phyloP scores from a whole-genome alignment of 2,113 vertebrate species.

The Sterrhoptilus dennistouni region DNA sequence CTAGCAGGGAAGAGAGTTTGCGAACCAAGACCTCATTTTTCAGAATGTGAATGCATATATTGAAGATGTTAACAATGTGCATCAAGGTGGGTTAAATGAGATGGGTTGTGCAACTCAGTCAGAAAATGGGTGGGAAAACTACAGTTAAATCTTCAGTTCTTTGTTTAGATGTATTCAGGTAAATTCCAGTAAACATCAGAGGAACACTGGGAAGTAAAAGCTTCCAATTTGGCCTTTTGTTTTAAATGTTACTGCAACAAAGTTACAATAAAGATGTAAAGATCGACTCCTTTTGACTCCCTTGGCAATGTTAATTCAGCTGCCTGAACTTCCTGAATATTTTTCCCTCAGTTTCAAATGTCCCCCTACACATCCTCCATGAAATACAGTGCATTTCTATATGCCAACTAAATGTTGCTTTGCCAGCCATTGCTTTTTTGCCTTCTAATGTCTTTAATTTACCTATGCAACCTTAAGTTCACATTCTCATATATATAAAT shows the following conservation, averaged over 20 bases:
- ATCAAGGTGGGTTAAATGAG: background rate
- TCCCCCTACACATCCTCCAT: background rate
- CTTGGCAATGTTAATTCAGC: background rate
- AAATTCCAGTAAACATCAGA: background rate
- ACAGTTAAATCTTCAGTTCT: background rate
- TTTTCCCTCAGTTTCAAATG: background rate
- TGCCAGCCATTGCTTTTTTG: background rate
- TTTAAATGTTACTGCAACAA: background rate
- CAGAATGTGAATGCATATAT: background rate
- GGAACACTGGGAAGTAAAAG: background rate
- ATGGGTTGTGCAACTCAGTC: background rate
- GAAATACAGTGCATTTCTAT: background rate
- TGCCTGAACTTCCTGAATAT: background rate
- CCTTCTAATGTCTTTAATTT: conserved; percentile 38
- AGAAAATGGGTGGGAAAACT: background rate
- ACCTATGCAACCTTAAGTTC: conserved; percentile 48
- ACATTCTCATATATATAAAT: conserved; percentile 30
- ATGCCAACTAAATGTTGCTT: background rate
- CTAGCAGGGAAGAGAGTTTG: background rate
- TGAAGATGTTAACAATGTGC: background rate
- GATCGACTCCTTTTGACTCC: background rate
- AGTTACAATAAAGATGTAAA: background rate
- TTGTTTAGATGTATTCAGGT: background rate
- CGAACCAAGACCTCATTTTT: background rate
- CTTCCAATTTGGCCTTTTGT: background rate